phyloP scores from a whole-genome alignment of 1,140 invertebrate species.

The Drosophila asahinai region DNA sequence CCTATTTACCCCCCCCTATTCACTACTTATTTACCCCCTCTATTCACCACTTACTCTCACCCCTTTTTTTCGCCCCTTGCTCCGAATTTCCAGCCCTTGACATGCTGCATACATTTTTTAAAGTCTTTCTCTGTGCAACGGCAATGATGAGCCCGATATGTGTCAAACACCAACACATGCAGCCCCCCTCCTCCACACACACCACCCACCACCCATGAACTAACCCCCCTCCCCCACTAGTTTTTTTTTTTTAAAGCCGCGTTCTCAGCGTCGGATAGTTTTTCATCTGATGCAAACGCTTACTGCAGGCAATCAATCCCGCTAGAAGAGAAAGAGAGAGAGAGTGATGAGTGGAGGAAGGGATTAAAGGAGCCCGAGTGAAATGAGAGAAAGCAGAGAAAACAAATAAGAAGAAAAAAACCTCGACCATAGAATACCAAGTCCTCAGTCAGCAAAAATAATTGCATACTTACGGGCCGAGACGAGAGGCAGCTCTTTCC shows the following conservation, averaged over 20 bases:
- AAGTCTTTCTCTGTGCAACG: conserved; percentile 61
- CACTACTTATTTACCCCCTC: background rate
- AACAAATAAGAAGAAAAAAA: background rate
- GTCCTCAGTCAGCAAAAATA: conserved; percentile 12
- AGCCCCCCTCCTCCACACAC: background rate
- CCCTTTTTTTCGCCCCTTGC: background rate
- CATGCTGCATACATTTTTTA: conserved; percentile 72
- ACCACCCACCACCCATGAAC: background rate
- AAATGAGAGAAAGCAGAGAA: background rate
- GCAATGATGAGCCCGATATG: conserved; percentile 52
- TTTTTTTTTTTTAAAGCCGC: conserved; percentile 30
- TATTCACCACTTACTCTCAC: background rate
- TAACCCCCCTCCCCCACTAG: background rate
- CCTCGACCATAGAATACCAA: background rate
- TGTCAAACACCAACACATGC: conserved; percentile 57
- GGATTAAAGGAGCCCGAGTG: conserved; percentile 3
- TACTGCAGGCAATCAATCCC: conserved; percentile 76
- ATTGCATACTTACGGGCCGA: conserved; percentile 5
- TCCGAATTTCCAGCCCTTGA: conserved; percentile 19
- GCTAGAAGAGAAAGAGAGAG: background rate
- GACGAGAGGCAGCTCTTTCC: background rate
- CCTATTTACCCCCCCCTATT: background rate
- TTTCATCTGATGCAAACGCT: conserved; percentile 61
- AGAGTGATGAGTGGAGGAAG: background rate
- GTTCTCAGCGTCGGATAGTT: conserved; percentile 40